Base-by-base conservation (phyloP, 1,140 invertebrate genomes). In the Popillia japonica region DNA sequence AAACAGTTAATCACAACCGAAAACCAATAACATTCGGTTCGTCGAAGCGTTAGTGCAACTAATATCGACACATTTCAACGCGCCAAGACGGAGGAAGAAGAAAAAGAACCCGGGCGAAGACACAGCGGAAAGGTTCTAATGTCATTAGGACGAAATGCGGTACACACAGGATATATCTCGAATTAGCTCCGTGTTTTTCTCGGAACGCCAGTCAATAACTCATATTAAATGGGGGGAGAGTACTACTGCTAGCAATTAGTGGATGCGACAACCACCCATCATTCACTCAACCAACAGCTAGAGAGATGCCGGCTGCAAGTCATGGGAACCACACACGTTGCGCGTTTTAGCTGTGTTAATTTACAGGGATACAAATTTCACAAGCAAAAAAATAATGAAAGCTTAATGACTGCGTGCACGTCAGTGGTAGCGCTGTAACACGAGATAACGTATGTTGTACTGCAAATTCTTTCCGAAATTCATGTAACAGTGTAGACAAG, bases 1-100 rank as follows among this genome's bases (percentile, higher is more conserved):
- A 68, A 68, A 68, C 61, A 68, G 22, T 68, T 68, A 68, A 68
- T 68, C 61, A 68, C 61, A 68, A 68, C 61, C 61, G 61, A 68
- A 68, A 68, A 68, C 61, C 61, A 68, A 68, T 68, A 68, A 68
- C 61, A 22, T 68, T 68, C 27, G 27, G 48, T 17, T 34, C 61
- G 61, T 23, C 17, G 11, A 68, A 34, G 61, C 61, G 22, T 68
- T 68, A 68, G 61, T 22, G 61, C 61, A 68, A 68, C 61, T 68
- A 68, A 68, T 68, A 68, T 22, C 22, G 61, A 68, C 61, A 68
- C 61, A 68, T 68, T 68, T 68, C 61, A 22, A 68, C 27, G 48
- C 48, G 48, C 7, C 48, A 55, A 55, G 11, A 55, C 48, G 14
- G 2, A 55, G 17, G 48, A 17, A 55, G 14, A 44, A 44, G 42